phyloP scores from a whole-genome alignment of 2,113 vertebrate species.

The Junco hyemalis region DNA sequence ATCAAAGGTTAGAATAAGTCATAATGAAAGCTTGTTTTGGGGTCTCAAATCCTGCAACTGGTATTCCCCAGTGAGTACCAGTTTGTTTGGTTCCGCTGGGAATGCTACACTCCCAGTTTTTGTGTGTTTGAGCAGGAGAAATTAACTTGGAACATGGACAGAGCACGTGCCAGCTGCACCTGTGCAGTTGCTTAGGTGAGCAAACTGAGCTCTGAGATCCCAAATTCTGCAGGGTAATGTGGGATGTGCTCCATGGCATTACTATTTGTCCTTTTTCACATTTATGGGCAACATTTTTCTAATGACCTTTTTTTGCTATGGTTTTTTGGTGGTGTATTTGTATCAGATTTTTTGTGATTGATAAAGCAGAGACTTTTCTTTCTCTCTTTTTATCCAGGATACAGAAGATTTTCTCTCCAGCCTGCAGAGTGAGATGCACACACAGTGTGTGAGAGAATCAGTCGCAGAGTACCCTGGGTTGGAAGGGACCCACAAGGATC shows the following conservation, averaged over 20 bases:
- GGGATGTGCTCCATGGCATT: not conserved
- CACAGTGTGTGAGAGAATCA: not conserved
- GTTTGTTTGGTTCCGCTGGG: not conserved
- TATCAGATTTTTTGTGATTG: not conserved
- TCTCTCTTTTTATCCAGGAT: not conserved
- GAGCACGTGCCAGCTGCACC: not conserved
- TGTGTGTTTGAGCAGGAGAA: not conserved
- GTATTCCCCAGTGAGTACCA: not conserved
- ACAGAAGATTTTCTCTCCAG: not conserved
- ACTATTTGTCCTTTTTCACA: not conserved
- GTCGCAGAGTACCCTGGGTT: not conserved
- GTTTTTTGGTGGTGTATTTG: not conserved
- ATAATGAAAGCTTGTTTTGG: not conserved
- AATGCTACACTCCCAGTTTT: not conserved
- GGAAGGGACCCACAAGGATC: not conserved
- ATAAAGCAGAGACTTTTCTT: not conserved
- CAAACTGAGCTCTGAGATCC: not conserved
- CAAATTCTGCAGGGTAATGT: rapidly evolving
- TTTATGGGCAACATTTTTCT: not conserved
- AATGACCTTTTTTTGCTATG: too few species aligned
- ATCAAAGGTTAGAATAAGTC: not conserved
- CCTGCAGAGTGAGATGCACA: rapidly evolving
- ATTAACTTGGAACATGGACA: not conserved
- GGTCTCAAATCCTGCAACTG: not conserved
- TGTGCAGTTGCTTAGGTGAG: not conserved